These are phyloP conservation scores for Macroglossus sobrinus DNA, from an alignment of 2,113 vertebrate genomes.

Conservation along the genomic window DNA sequence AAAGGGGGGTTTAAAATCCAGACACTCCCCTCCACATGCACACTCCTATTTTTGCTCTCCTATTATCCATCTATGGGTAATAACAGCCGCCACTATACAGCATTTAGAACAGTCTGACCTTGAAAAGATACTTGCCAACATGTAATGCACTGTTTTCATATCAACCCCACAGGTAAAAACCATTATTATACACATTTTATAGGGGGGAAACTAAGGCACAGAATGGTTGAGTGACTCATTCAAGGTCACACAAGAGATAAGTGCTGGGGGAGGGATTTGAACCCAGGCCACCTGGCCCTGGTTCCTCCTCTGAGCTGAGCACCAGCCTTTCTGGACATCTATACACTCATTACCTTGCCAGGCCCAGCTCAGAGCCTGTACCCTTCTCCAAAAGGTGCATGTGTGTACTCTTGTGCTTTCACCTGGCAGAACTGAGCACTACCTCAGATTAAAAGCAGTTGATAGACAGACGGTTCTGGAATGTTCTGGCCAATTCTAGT, in stretches of 20 bases:
- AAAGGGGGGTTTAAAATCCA: too few species aligned
- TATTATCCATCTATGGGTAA: background rate
- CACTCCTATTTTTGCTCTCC: background rate
- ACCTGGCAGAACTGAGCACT: background rate
- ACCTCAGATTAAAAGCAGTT: background rate
- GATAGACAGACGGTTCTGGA: background rate
- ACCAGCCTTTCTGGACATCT: background rate
- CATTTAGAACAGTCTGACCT: too few species aligned
- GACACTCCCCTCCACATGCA: fast-evolving
- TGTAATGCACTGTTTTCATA: fast-evolving
- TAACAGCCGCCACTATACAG: fast-evolving
- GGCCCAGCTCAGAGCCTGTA: background rate
- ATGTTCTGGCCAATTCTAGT: background rate
- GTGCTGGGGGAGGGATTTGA: background rate
- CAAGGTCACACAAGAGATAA: fast-evolving
- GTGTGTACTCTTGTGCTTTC: fast-evolving
- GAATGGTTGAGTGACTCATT: fast-evolving
- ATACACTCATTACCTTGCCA: fast-evolving
- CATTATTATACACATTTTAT: fast-evolving
- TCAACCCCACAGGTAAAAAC: background rate
- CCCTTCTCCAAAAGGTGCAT: background rate
- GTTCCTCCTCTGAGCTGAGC: background rate
- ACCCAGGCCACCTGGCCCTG: background rate
- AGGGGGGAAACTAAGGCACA: background rate
- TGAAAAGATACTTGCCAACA: fast-evolving